Conservation (phyloP, 2,888 invertebrate species). For the Kuschelorhynchus macadamiae region DNA sequence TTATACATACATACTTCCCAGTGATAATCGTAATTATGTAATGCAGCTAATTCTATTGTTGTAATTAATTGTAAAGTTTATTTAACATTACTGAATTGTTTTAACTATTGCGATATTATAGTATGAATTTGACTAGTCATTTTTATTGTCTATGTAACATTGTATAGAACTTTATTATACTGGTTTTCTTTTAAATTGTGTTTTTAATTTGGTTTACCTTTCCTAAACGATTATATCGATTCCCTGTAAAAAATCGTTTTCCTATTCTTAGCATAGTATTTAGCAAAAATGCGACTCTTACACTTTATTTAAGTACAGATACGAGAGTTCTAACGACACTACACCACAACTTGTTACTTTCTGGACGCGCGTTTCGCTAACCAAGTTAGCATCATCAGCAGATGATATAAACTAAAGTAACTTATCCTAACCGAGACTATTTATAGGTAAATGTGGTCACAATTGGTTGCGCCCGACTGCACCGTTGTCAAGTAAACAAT, state of each 20-base stretch:
- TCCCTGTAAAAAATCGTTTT: too few species aligned
- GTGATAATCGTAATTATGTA: slow-evolving; percentile 55
- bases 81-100: slow-evolving; percentile 60
- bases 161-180: slow-evolving; percentile 67
- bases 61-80: slow-evolving; percentile 66
- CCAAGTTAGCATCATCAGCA: too few species aligned
- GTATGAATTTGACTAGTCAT: slow-evolving; percentile 67
- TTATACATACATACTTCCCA: slow-evolving; percentile 52
- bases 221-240: background rate
- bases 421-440: too few species aligned
- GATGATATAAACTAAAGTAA: too few species aligned
- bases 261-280: too few species aligned
- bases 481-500: too few species aligned
- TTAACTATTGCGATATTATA: slow-evolving; percentile 51
- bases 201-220: slow-evolving; percentile 2
- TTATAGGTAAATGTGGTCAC: too few species aligned
- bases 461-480: too few species aligned
- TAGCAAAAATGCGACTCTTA: too few species aligned
- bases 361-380: too few species aligned
- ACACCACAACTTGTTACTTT: too few species aligned
- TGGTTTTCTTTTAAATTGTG: slow-evolving; percentile 40
- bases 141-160: slow-evolving; percentile 66
- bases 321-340: too few species aligned
- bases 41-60: slow-evolving; percentile 65
- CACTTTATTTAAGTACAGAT: background rate